Conservation (phyloP, 2,113 vertebrate genomes). For the Archilochus colubris region DNA sequence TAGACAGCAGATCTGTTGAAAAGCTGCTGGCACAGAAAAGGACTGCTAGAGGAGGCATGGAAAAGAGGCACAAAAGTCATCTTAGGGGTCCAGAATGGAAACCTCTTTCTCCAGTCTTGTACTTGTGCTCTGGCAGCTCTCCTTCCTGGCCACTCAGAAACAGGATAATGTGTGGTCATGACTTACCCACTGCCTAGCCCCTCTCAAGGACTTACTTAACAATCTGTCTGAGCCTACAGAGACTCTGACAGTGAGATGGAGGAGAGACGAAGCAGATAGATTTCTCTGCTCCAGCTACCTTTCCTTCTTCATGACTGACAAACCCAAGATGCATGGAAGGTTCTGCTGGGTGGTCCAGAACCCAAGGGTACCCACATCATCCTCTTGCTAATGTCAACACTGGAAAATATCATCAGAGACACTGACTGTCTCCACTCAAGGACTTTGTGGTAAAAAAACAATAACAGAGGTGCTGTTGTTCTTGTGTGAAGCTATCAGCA, state of each 20-base stretch:
- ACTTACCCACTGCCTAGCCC: background rate
- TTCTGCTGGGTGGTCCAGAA: background rate
- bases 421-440: background rate
- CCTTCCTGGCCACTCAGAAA: background rate
- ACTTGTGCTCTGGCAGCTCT: background rate
- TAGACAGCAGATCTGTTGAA: background rate
- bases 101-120: background rate
- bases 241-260: background rate
- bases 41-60: background rate
- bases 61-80: background rate
- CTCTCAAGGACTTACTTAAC: background rate
- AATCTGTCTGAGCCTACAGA: background rate
- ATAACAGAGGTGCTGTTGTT: fast-evolving
- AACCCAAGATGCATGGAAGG: background rate
- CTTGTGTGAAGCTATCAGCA: background rate
- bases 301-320: background rate
- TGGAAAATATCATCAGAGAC: background rate
- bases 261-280: background rate
- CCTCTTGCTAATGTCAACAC: background rate
- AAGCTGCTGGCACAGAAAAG: background rate
- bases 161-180: background rate
- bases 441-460: background rate
- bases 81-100: background rate
- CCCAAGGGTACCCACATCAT: background rate
- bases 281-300: background rate